Conservation (phyloP, 2,113 vertebrate genomes). For the Brachirus orientalis region DNA sequence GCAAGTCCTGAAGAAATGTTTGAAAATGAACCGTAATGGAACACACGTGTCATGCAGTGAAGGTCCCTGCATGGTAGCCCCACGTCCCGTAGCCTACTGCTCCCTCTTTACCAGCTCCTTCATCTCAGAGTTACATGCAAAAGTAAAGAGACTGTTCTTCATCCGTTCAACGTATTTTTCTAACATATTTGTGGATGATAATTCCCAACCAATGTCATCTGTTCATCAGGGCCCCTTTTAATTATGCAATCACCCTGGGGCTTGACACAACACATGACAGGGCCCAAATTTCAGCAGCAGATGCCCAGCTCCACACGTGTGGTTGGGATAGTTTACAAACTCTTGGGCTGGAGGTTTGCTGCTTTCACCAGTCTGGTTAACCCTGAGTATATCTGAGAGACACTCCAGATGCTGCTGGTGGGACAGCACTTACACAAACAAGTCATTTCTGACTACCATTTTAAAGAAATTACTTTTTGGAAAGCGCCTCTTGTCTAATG, state of each 20-base stretch:
- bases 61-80: constrained; percentile 57
- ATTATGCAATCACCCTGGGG: constrained; percentile 55
- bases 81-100: constrained; percentile 46
- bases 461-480: constrained; percentile 12
- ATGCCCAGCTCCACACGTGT: constrained; percentile 58
- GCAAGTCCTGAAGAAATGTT: constrained; percentile 78
- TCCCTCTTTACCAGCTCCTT: constrained; percentile 23
- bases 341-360: constrained; percentile 74
- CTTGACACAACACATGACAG: constrained; percentile 47
- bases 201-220: constrained; percentile 48
- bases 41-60: constrained; percentile 78
- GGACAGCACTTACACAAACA: constrained; percentile 25
- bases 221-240: constrained; percentile 59
- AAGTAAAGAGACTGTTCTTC: constrained; percentile 9
- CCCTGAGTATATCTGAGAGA: constrained; percentile 49
- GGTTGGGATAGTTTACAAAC: constrained; percentile 80
- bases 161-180: constrained; percentile 43
- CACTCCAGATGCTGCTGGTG: constrained; percentile 24
- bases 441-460: constrained; percentile 2
- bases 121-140: constrained; percentile 23
- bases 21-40: constrained; percentile 79
- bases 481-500: constrained; percentile 4
- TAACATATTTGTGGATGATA: constrained; percentile 37
- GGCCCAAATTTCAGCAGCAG: constrained; percentile 46
- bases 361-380: constrained; percentile 72